A percentile compares a stretch with the other conserved stretches of the same genome.
Evolutionary conservation across 1,140 invertebrate genomes (phyloP).

Genomic region (Anoplolepis gracilipes): DNA sequence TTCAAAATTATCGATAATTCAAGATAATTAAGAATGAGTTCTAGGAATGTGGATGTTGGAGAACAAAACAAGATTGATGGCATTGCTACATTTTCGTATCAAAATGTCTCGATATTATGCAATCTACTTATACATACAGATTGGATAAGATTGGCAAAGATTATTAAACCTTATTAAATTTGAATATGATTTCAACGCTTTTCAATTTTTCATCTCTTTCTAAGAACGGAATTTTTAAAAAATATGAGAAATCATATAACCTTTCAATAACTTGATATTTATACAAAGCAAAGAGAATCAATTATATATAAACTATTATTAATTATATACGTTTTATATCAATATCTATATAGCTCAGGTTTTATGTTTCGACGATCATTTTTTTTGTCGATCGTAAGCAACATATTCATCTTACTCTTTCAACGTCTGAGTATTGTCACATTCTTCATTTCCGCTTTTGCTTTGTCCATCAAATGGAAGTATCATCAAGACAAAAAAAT

Average conservation of each 20-base stretch:
- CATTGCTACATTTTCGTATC: slow-evolving; percentile 87
- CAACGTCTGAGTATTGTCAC: no score
- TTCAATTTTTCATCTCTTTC: background rate
- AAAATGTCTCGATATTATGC: slow-evolving; percentile 87
- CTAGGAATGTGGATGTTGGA: slow-evolving; percentile 88
- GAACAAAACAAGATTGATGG: slow-evolving; percentile 87
- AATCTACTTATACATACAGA: slow-evolving; percentile 88
- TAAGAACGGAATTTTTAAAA: background rate
- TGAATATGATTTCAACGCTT: background rate
- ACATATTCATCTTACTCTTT: slow-evolving; percentile 89
- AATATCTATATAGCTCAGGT: slow-evolving; percentile 82
- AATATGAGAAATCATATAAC: background rate
- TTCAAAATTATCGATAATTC: slow-evolving; percentile 86
- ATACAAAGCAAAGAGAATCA: no score
- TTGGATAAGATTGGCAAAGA: slow-evolving; percentile 73
- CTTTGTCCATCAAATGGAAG: slow-evolving; percentile 84
- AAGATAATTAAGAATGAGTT: slow-evolving; percentile 86
- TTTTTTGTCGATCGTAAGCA: slow-evolving; percentile 89
- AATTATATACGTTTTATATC: background rate
- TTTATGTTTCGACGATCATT: slow-evolving; percentile 90
- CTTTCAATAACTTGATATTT: background rate
- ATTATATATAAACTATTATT: slow-evolving; percentile 7
- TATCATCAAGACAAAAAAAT: slow-evolving; percentile 2
- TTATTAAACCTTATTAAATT: background rate
- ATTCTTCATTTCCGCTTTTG: no score